Base-by-base conservation (phyloP, 30 jellyfish, hydroid and myxozoan genomes). In the Clytia hemisphaerica region DNA sequence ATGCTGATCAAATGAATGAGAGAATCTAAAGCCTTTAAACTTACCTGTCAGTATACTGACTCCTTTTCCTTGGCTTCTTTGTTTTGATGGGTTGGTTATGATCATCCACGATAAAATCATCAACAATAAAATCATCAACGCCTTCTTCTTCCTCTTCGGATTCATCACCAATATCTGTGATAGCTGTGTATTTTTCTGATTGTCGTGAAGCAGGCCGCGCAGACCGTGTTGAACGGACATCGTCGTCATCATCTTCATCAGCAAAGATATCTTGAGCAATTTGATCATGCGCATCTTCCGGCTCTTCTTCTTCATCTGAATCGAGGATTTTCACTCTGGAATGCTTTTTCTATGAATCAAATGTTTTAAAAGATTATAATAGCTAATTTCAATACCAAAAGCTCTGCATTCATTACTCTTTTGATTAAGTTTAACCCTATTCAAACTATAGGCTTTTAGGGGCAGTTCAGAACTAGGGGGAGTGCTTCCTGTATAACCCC, bases 91-190 rank as follows among this genome's bases (percentile, higher is more conserved):
- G 97, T 50, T 88, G 95, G 38, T 71, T 95, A 61, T 88, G 95
- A 74, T 88, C 97, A 74, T 88, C 95, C 19, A 88, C 97, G 61
- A 88, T 88, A 58, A 88, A 88, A 12, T 80, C 93, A 80, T 67
- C 79, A 38, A 67, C 31, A n/a, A n/a, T n/a, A n/a, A 74, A 82
- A 29, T 82, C 82, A 48, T 70, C 94, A 2, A 48, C 93, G 45
- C 81, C 93, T 28, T 79, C 97, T 0, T 82, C 94, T 67, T 45
- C 54, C 35, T 60, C 82, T 3, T 37, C 72, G 25, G 69, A 87
- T 53, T 67, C 93, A 26, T 61, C 85, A 3, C 67, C 84, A 21
- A 78, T 38, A 61, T 78, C 96, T 49, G 74, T 92, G 38, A 73
- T 46, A 1, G 95, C 94, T 67, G 93, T 77, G 74, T 80, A 80